Percentiles rank a stretch among this genome's conserved stretches.
Conservation (phyloP, 2,797 vertebrate genomes). For the Pseudocheirus occidentalis region DNA sequence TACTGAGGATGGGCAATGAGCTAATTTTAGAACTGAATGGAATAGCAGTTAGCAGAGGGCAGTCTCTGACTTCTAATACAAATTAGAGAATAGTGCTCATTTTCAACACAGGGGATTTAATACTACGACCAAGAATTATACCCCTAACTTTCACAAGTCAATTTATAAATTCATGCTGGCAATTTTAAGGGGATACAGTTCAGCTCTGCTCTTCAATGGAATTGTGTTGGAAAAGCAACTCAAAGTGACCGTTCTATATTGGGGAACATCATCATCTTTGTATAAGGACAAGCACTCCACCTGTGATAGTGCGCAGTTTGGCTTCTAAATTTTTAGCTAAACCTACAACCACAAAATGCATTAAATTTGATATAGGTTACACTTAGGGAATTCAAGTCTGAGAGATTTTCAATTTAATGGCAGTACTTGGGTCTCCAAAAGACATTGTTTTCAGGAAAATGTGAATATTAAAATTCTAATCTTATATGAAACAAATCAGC, state of each 20-base stretch:
- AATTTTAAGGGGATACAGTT: not conserved
- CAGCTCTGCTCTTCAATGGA: not conserved
- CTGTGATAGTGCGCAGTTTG: not conserved
- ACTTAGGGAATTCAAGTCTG: not conserved
- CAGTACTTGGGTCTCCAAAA: not conserved
- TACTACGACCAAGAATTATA: not conserved
- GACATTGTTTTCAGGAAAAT: not conserved
- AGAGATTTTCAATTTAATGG: not conserved
- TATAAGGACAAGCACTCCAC: not conserved
- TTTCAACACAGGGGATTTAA: too few species aligned
- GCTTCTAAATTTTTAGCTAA: not conserved
- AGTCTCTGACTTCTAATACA: too few species aligned
- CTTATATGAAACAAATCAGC: not conserved
- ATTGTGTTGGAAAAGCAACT: not conserved
- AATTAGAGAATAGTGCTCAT: too few species aligned
- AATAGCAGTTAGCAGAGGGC: too few species aligned
- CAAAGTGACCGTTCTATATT: not conserved
- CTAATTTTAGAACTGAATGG: too few species aligned
- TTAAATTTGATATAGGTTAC: not conserved
- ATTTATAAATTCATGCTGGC: not conserved
- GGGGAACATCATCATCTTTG: not conserved
- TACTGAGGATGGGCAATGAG: too few species aligned
- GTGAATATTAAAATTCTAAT: not conserved
- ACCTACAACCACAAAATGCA: not conserved
- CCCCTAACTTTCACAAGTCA: too few species aligned